phyloP scores from a whole-genome alignment of 2,113 vertebrate genomes.

The Carassius auratus region DNA sequence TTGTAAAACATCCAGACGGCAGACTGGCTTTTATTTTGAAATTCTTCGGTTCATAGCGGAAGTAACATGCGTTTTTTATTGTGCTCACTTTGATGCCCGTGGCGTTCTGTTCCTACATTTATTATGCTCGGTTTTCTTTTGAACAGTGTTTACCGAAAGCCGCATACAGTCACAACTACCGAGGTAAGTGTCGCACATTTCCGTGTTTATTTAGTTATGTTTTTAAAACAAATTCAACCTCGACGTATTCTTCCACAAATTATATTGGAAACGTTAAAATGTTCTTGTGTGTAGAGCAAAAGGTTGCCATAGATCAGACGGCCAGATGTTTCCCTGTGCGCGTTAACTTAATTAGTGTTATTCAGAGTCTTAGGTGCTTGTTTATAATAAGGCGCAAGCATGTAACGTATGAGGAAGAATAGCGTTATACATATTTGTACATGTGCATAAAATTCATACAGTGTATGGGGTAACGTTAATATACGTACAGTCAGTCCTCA shows the following conservation, averaged over 20 bases:
- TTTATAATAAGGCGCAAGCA: too few relatives aligned
- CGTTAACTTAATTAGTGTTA: neutral
- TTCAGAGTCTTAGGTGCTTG: neutral
- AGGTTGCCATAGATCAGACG: neutral
- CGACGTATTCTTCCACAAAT: neutral
- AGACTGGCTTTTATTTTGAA: conserved; percentile 45
- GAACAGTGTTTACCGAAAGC: neutral
- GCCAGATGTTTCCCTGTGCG: neutral
- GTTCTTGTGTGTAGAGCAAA: neutral
- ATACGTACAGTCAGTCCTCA: too few relatives aligned
- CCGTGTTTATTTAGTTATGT: neutral
- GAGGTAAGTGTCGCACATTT: conserved; percentile 17
- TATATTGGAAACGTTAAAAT: neutral
- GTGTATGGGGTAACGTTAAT: too few relatives aligned
- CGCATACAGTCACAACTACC: neutral
- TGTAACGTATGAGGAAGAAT: too few relatives aligned
- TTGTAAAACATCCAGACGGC: neutral
- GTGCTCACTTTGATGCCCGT: conserved; percentile 46
- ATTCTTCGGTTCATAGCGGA: conserved; percentile 55
- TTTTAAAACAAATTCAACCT: neutral
- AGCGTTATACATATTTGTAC: too few relatives aligned
- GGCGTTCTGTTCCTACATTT: conserved; percentile 62
- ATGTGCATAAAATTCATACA: too few relatives aligned
- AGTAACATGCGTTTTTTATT: conserved; percentile 41
- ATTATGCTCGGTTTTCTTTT: conserved; percentile 13